Evolutionary conservation across 2,888 invertebrate species (phyloP).

Genomic region (Philopedon plagiatum): DNA sequence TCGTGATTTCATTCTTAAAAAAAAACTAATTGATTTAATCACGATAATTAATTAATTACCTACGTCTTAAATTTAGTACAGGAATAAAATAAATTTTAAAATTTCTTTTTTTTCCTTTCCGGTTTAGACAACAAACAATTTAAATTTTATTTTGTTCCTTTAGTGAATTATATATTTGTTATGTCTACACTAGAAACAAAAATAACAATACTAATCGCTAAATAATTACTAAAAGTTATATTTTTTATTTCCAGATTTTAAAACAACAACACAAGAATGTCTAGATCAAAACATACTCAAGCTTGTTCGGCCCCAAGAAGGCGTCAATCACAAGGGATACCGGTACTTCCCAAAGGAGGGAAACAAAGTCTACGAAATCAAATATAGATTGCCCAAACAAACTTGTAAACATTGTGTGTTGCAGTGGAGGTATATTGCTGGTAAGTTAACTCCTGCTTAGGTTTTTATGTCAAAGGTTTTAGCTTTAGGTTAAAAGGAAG

Average conservation of each 20-base stretch:
- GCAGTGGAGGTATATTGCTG: slow-evolving; percentile 92
- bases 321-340: slow-evolving; percentile 70
- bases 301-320: slow-evolving; percentile 67
- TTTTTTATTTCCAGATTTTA: slow-evolving; percentile 69
- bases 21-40: too few species aligned
- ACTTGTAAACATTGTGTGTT: slow-evolving; percentile 87
- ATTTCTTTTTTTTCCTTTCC: too few species aligned
- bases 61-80: too few species aligned
- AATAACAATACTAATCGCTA: too few species aligned
- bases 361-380: slow-evolving; percentile 84
- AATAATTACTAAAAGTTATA: background rate
- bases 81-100: too few species aligned
- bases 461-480: background rate
- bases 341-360: slow-evolving; percentile 84
- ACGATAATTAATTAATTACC: too few species aligned
- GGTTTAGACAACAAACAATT: too few species aligned
- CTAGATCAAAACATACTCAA: slow-evolving; percentile 80
- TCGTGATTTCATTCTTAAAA: too few species aligned
- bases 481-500: background rate
- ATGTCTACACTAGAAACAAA: background rate
- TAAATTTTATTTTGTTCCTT: too few species aligned
- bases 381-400: slow-evolving; percentile 71
- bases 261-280: slow-evolving; percentile 81
- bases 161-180: too few species aligned
- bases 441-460: slow-evolving; percentile 64